Evolutionary conservation across 2,113 vertebrate species (phyloP).

Genomic region (Plotosus lineatus): DNA sequence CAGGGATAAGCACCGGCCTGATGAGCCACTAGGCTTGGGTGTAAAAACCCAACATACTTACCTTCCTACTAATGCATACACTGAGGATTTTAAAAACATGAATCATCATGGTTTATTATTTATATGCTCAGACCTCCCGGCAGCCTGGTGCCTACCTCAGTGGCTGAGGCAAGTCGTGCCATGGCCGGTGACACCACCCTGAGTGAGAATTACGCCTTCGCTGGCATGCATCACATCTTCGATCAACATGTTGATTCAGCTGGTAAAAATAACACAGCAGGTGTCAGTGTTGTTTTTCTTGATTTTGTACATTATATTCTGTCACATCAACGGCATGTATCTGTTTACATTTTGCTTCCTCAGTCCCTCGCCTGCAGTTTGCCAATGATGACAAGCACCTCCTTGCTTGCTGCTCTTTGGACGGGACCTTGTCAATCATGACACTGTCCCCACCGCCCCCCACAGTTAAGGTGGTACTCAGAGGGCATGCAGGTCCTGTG

Average conservation of each 20-base stretch:
- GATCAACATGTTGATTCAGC: constrained; percentile 91
- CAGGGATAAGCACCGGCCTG: too few species aligned
- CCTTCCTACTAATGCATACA: too few species aligned
- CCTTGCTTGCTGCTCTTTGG: constrained; percentile 91
- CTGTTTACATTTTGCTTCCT: constrained; percentile 5
- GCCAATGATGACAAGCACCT: constrained; percentile 92
- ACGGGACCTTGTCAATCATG: constrained; percentile 89
- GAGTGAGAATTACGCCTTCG: constrained; percentile 95
- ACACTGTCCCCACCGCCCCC: constrained; percentile 84
- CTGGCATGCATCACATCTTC: constrained; percentile 94
- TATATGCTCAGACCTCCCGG: constrained; percentile 78
- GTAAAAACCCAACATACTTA: too few species aligned
- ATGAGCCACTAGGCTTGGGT: too few species aligned
- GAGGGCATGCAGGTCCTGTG: constrained; percentile 82
- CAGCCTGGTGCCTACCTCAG: constrained; percentile 86
- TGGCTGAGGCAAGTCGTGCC: constrained; percentile 90
- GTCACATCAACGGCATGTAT: not conserved
- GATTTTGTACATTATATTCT: not conserved
- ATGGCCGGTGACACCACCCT: constrained; percentile 93
- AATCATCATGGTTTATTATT: constrained; percentile 11
- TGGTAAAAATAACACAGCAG: constrained; percentile 71
- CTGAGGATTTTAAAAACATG: too few species aligned
- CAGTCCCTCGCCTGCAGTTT: constrained; percentile 88
- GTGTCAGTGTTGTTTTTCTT: too few species aligned
- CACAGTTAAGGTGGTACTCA: constrained; percentile 81